Base-by-base conservation (phyloP, 2,113 vertebrate genomes). In the Tringa solitaria region DNA sequence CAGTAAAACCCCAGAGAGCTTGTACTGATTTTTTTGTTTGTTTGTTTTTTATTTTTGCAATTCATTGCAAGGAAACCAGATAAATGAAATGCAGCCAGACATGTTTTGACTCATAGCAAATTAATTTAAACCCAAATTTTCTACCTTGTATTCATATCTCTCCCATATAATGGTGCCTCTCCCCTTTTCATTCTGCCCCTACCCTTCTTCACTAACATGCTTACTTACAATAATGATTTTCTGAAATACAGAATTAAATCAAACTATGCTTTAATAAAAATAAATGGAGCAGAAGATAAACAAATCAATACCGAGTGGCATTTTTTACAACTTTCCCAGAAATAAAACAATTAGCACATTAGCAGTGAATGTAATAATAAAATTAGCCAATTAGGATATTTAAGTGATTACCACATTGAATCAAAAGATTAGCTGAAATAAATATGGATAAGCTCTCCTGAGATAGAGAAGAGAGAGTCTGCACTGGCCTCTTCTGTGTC, bases 261-360 rank as follows among this genome's bases (percentile, higher is more conserved):
- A 84, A 96, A 35, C 45, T 28, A 27, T 30, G 84, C 67, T 76
- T 92, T 93, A 95, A 96, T 88, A 83, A 78, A 96, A 94, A 80
- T 57, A 87, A 96, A 95, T 54, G 70, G 75, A 90, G 70, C 70
- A 69, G 61, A 87, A 73, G 67, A 89, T 65, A 94, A 93, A 93
- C 69, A 90, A 93, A 95, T 95, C 94, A 73, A 60, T 85, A 83
- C 8, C 4, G n/a, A 93, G 50, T 6, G 70, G 43, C 30, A 57
- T 61, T 95, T 95, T 94, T 88, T 61, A 84, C 72, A 82, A 23
- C 84, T 79, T 95, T 39, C 53, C 45, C 69, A 88, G 91, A 91
- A 95, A 96, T 74, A 93, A 97, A 97, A 93, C 82, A 94, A 91
- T 90, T 94, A 96, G 43, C 72, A 64, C 89, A 84, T 95, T 75